These are phyloP conservation scores for Ceriagrion tenellum DNA, from an alignment of 2,888 invertebrate genomes.

Conservation along the genomic window DNA sequence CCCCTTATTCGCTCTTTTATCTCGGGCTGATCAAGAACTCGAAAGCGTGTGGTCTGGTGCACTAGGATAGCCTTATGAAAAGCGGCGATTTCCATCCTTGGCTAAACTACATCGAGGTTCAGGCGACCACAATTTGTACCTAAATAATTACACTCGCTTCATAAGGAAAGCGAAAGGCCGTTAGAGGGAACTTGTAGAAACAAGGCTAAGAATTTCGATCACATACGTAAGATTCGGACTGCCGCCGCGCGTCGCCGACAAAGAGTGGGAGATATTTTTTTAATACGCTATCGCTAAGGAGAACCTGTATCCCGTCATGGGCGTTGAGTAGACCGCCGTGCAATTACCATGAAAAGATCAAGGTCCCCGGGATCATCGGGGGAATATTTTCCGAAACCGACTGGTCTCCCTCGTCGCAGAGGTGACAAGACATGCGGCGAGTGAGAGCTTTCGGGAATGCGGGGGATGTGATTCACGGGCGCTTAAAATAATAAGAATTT, in stretches of 20 bases:
- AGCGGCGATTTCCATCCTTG: constrained; percentile 26
- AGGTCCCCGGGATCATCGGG: background rate
- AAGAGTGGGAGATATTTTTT: background rate
- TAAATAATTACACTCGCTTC: constrained; percentile 24
- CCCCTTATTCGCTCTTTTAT: constrained; percentile 31
- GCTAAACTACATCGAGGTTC: constrained; percentile 1
- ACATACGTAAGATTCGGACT: background rate
- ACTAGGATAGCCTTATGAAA: constrained; percentile 12
- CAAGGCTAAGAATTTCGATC: constrained; percentile 9
- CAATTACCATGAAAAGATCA: background rate
- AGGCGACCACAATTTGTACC: constrained; percentile 24
- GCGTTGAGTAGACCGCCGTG: background rate
- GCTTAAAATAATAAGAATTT: background rate
- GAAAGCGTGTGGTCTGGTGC: constrained; percentile 9
- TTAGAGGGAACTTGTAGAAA: background rate
- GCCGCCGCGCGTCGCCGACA: background rate
- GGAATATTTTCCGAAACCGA: background rate
- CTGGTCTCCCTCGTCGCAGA: background rate
- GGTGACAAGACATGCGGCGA: background rate
- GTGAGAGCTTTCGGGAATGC: background rate
- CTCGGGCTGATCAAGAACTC: background rate
- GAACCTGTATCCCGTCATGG: background rate
- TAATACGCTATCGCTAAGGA: background rate
- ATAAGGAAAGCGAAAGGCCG: constrained; percentile 21
- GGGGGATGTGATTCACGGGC: background rate